Conservation (phyloP, 2,888 invertebrate species). For the Leptarthrus brevirostris region DNA sequence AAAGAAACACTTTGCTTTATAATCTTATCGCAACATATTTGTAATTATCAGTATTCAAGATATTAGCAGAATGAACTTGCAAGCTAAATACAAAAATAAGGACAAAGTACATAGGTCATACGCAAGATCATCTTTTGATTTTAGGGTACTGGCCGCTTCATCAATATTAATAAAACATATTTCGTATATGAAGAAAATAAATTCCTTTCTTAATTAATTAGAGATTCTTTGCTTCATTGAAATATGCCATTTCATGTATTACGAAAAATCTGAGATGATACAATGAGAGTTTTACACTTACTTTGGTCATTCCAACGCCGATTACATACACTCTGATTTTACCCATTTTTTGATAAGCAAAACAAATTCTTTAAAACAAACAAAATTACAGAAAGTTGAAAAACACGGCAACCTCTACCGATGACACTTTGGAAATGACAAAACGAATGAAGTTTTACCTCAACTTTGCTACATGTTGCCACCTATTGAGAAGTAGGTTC, state of each 20-base stretch:
- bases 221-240: neutral
- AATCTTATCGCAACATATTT: neutral
- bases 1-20: neutral
- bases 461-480: too few relatives aligned
- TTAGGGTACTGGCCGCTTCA: too few relatives aligned
- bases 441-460: too few relatives aligned
- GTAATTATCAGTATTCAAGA: neutral
- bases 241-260: neutral
- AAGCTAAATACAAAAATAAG: neutral
- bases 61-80: slow-evolving; percentile 23
- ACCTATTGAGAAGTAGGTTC: too few relatives aligned
- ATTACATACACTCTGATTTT: slow-evolving; percentile 81
- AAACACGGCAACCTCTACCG: too few relatives aligned
- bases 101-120: neutral
- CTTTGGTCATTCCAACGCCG: slow-evolving; percentile 98
- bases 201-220: too few relatives aligned
- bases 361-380: slow-evolving; percentile 3
- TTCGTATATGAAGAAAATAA: too few relatives aligned
- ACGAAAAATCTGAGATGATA: neutral
- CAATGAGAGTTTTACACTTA: slow-evolving; percentile 65
- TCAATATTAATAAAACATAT: too few relatives aligned
- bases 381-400: neutral
- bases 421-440: too few relatives aligned
- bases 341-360: slow-evolving; percentile 63
- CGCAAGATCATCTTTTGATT: too few relatives aligned